Evolutionary conservation across 2,888 invertebrate species (phyloP), one percentile per base, ranked within the genome.

Genomic region (Ditula angustiorana): DNA sequence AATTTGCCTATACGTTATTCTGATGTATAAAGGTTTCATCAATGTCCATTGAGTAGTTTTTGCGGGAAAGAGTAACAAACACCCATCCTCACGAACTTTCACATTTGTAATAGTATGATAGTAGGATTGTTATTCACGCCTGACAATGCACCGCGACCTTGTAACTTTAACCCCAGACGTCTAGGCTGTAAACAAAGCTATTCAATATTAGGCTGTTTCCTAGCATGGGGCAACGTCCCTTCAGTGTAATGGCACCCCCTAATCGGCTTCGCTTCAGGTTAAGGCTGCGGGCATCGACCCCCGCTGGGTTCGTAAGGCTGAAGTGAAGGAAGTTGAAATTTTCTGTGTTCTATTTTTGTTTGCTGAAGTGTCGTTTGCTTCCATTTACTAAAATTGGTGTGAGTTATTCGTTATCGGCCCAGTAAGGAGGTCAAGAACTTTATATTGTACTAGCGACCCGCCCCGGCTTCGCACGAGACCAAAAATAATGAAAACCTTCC

Each of bases 251-350:
- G 56, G 50, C 56, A 57, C 13, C 57, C 56, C 30, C 11, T 55
- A 63, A 57, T 44, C 44, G 37, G 33, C 11, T 23, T 41, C 19
- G 50, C 50, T 57, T 63, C 63, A 57, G 49, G 57, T 57, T 63
- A 24, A 30, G 33, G 19, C 26, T 35, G 49, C 19, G 50, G 57
- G 10, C 50, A 44, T 57, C 52, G 44, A 52, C 57, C 23, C n/a
- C 19, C 13, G 35, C 11, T 21, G 47, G 19, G 26, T 37, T 30
- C 28, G 33, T 52, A 26, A 8, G 19, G 7, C n/a, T 23, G 13
- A 35, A 53, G 8, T 19, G 23, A 23, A 11, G 33, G 23, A 53
- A 53, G 35, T 53, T 35, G 35, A 23, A 35, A 23, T 5, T 3
- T 35, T 8, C 23, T 5, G 7, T 3, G 13, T 2, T n/a, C 2